These are phyloP conservation scores for Cephalotes varians DNA, from an alignment of 2,888 invertebrate genomes.

Conservation along the genomic window DNA sequence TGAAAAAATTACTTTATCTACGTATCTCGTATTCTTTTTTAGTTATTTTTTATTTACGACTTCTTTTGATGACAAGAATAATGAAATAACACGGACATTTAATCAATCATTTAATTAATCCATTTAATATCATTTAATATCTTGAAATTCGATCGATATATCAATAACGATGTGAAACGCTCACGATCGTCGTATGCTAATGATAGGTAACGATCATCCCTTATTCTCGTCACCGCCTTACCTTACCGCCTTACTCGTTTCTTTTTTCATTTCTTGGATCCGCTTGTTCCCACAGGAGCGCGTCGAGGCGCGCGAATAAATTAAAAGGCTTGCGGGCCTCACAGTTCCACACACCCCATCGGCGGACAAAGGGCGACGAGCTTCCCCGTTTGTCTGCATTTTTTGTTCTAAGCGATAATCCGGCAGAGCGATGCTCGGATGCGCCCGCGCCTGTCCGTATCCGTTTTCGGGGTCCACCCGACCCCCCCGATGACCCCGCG, in stretches of 20 bases:
- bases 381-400: slow-evolving; percentile 57
- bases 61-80: background rate
- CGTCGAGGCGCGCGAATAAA: slow-evolving; percentile 55
- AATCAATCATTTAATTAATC: background rate
- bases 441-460: slow-evolving; percentile 72
- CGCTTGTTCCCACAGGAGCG: slow-evolving; percentile 48
- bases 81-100: background rate
- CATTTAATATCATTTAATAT: too few species aligned
- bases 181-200: background rate
- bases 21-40: background rate
- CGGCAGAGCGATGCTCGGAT: slow-evolving; percentile 75
- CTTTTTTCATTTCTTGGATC: slow-evolving; percentile 35
- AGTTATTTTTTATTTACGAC: background rate
- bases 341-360: slow-evolving; percentile 11
- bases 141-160: background rate
- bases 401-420: slow-evolving; percentile 79
- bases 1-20: background rate
- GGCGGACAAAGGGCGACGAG: slow-evolving; percentile 36
- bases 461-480: slow-evolving; percentile 47
- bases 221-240: slow-evolving; percentile 1
- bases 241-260: too few species aligned
- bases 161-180: background rate
- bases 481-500: slow-evolving; percentile 41
- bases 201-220: slow-evolving; percentile 21
- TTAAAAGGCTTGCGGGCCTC: slow-evolving; percentile 52